Evolutionary conservation across 2,797 vertebrate species (phyloP).

Genomic region (Nyctibius grandis): DNA sequence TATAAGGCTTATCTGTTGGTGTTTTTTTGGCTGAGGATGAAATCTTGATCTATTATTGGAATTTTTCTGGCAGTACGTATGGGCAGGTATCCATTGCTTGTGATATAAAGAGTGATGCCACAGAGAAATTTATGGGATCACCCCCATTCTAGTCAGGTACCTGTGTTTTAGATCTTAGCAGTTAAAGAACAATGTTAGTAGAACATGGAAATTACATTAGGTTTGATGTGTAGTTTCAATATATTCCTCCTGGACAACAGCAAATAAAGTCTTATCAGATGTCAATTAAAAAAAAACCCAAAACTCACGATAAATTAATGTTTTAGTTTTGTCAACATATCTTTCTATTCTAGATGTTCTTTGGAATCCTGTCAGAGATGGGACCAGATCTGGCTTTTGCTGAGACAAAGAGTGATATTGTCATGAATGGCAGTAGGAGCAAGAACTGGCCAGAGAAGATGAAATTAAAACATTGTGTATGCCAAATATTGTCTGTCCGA

Average conservation of each 20-base stretch:
- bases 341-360: background rate
- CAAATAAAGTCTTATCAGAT: background rate
- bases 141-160: background rate
- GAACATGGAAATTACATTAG: slow-evolving; percentile 14
- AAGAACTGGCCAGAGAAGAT: background rate
- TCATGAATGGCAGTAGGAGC: background rate
- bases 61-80: background rate
- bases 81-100: background rate
- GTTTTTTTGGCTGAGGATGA: background rate
- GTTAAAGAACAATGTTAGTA: slow-evolving; percentile 32
- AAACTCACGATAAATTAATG: background rate
- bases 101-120: background rate
- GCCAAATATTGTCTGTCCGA: background rate
- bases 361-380: background rate
- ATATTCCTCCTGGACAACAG: background rate
- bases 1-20: background rate
- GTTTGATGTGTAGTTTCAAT: slow-evolving; percentile 7
- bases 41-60: slow-evolving; percentile 21
- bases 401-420: background rate
- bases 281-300: background rate
- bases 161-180: background rate
- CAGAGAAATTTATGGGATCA: background rate
- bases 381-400: background rate
- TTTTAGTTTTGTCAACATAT: background rate
- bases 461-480: background rate